Evolutionary conservation across 2,888 invertebrate genomes (phyloP).

Genomic region (Gari tellinella): DNA sequence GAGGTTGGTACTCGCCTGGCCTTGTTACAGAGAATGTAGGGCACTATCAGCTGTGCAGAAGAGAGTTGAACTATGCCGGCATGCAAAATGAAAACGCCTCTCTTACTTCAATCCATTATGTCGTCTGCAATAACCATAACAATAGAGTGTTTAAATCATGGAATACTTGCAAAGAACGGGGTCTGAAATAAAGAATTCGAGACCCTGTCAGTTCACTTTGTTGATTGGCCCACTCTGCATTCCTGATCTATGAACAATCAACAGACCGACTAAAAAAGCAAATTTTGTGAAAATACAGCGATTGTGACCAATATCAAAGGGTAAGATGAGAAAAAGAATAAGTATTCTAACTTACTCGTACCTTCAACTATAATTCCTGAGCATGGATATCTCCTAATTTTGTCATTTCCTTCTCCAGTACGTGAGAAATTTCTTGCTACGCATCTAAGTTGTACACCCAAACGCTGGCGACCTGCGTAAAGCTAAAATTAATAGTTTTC

Average conservation of each 20-base stretch:
- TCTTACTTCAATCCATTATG: too few species aligned
- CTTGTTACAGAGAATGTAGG: too few species aligned
- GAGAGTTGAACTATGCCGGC: too few species aligned
- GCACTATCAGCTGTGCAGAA: too few species aligned
- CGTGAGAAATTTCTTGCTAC: constrained; percentile 11
- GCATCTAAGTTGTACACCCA: constrained; percentile 50
- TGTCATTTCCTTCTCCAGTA: constrained; percentile 24
- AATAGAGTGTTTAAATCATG: too few species aligned
- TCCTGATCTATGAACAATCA: constrained; percentile 48
- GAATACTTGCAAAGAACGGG: too few species aligned
- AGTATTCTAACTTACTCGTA: constrained; percentile 30
- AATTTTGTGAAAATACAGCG: neutral
- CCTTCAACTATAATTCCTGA: too few species aligned
- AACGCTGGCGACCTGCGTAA: constrained; percentile 49
- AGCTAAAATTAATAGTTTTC: constrained; percentile 43
- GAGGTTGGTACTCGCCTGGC: too few species aligned
- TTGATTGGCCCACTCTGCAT: constrained; percentile 24
- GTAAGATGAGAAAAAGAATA: constrained; percentile 1
- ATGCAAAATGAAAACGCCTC: too few species aligned
- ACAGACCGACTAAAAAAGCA: constrained; percentile 10
- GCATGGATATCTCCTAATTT: constrained; percentile 20
- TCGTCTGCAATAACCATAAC: too few species aligned
- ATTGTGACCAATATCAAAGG: neutral
- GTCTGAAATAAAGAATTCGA: too few species aligned
- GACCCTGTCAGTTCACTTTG: too few species aligned